Conservation (phyloP, 1,140 invertebrate species). For the Drosophila pandora region DNA sequence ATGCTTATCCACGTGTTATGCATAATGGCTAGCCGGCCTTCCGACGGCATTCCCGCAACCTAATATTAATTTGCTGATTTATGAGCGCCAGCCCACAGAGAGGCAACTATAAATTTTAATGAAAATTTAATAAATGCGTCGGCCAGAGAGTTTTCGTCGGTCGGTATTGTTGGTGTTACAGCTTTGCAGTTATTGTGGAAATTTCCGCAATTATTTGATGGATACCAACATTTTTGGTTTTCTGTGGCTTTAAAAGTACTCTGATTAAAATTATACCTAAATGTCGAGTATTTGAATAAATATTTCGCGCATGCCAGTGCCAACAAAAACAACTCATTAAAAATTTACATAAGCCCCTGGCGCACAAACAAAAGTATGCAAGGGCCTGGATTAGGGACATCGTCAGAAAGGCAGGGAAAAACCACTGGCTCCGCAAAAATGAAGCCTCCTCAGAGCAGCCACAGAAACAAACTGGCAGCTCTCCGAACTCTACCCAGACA, state of each 20-base stretch:
- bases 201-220: constrained; percentile 32
- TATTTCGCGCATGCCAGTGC: not conserved
- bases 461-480: constrained; percentile 48
- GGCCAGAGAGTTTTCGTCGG: constrained; percentile 26
- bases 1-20: constrained; percentile 57
- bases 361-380: not conserved
- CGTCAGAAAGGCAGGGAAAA: constrained; percentile 22
- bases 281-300: constrained; percentile 15
- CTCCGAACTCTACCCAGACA: constrained; percentile 3
- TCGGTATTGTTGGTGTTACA: constrained; percentile 34
- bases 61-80: constrained; percentile 79
- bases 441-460: constrained; percentile 48
- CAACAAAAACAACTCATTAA: constrained; percentile 44
- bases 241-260: constrained; percentile 31
- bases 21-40: constrained; percentile 45
- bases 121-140: constrained; percentile 75
- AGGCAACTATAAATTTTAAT: constrained; percentile 71
- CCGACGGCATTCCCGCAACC: constrained; percentile 38
- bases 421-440: constrained; percentile 51
- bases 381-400: constrained; percentile 31
- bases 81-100: constrained; percentile 55
- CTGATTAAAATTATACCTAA: constrained; percentile 18
- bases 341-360: constrained; percentile 31
- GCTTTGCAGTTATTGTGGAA: constrained; percentile 4
- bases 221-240: not conserved